Percentiles rank a stretch among this genome's conserved stretches.
Evolutionary conservation across 1,140 invertebrate species (phyloP).

Genomic region (Meloidogyne hapla): DNA sequence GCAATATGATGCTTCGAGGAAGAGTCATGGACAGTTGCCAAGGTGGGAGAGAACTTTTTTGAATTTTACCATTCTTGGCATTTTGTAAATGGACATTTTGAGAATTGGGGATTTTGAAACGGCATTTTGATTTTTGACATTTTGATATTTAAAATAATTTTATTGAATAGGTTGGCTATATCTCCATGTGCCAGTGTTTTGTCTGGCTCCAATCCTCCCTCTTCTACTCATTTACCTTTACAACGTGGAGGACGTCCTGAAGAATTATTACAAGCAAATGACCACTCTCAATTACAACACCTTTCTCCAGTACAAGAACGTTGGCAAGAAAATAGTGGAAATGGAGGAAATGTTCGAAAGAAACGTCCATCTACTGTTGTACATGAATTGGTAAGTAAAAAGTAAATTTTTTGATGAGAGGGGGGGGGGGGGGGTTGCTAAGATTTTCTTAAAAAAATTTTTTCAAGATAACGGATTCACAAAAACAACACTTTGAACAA

Average conservation of each 20-base stretch:
- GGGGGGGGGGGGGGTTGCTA: too few relatives aligned
- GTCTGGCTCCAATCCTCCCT: neutral
- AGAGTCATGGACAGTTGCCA: neutral
- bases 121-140: neutral
- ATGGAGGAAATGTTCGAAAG: neutral
- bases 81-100: too few relatives aligned
- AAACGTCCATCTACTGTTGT: conserved; percentile 37
- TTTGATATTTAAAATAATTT: neutral
- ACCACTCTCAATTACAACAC: conserved; percentile 18
- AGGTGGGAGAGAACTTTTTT: neutral
- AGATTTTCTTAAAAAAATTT: neutral
- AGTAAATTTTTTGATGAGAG: neutral
- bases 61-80: too few relatives aligned
- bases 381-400: conserved; percentile 30
- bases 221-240: neutral
- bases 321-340: neutral
- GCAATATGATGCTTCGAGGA: conserved; percentile 5
- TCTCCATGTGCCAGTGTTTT: conserved; percentile 39
- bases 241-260: conserved; percentile 8
- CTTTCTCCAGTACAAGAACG: conserved; percentile 54
- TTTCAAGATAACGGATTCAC: conserved; percentile 11
- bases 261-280: conserved; percentile 4
- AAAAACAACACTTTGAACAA: neutral
- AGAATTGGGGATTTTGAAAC: too few relatives aligned
- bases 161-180: conserved; percentile 51